Percentiles rank a stretch among this genome's conserved stretches.
These are phyloP conservation scores for Corvus cornix DNA, from an alignment of 2,113 vertebrate genomes.

Conservation along the genomic window DNA sequence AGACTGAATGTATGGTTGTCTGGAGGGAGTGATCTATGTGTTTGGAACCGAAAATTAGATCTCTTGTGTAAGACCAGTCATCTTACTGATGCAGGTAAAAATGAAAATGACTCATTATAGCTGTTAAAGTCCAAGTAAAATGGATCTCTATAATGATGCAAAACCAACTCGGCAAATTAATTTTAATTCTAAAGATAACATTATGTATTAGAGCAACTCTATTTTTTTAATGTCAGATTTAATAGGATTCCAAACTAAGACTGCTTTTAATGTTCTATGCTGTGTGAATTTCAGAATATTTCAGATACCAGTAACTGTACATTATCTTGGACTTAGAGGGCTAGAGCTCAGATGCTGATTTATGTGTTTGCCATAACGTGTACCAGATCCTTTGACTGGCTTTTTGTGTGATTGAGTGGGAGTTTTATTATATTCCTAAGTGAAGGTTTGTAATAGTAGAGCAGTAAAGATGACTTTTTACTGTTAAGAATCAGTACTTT, in stretches of 20 bases:
- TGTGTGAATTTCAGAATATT: conserved; percentile 11
- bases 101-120: conserved; percentile 56
- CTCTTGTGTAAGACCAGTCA: conserved; percentile 85
- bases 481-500: neutral
- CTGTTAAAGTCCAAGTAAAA: conserved; percentile 51
- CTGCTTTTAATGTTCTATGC: neutral
- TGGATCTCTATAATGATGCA: conserved; percentile 44
- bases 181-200: conserved; percentile 57
- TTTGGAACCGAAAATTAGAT: conserved; percentile 89
- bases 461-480: neutral
- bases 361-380: neutral
- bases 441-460: neutral
- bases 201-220: neutral
- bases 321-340: neutral
- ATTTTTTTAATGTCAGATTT: conserved; percentile 42
- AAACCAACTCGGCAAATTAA: conserved; percentile 46
- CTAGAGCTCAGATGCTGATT: neutral
- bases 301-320: neutral
- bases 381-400: neutral
- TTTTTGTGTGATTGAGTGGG: neutral
- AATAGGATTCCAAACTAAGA: conserved; percentile 4
- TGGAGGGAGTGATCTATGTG: conserved; percentile 88
- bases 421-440: neutral
- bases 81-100: conserved; percentile 88
- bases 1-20: conserved; percentile 87